A percentile compares a stretch with the other conserved stretches of the same genome.
These are phyloP conservation scores for Tinamus guttatus DNA, from an alignment of 2,113 vertebrate genomes.

Conservation along the genomic window DNA sequence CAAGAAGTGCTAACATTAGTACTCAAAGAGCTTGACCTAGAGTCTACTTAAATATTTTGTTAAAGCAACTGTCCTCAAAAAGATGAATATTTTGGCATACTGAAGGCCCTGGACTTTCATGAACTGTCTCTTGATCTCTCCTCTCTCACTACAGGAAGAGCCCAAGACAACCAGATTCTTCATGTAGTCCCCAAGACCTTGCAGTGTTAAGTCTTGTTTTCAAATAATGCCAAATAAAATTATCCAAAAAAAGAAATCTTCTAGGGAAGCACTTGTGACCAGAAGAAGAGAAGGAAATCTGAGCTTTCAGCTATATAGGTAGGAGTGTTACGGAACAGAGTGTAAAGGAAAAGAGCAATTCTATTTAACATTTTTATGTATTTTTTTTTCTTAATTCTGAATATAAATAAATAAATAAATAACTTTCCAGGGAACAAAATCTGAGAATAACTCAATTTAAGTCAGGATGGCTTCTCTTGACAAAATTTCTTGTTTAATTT, in stretches of 20 bases:
- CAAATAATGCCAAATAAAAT: neutral
- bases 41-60: neutral
- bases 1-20: neutral
- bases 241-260: neutral
- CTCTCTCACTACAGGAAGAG: neutral
- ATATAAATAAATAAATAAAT: neutral
- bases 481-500: neutral
- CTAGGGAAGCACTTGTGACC: neutral
- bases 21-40: neutral
- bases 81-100: neutral
- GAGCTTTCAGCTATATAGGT: neutral
- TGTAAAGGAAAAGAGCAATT: neutral
- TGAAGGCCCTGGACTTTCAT: neutral
- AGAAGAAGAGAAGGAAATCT: neutral
- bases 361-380: neutral
- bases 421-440: neutral
- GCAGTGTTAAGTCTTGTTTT: neutral
- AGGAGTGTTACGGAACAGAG: neutral
- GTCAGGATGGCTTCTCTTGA: neutral
- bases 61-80: neutral
- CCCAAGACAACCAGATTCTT: neutral
- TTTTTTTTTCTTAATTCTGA: neutral
- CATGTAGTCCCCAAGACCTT: rapidly evolving
- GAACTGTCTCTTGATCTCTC: neutral
- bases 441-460: neutral